Percentiles rank a stretch among this genome's conserved stretches.
These are phyloP conservation scores for Dolichoris vasculosae DNA, from an alignment of 1,140 invertebrate species.

Conservation along the genomic window DNA sequence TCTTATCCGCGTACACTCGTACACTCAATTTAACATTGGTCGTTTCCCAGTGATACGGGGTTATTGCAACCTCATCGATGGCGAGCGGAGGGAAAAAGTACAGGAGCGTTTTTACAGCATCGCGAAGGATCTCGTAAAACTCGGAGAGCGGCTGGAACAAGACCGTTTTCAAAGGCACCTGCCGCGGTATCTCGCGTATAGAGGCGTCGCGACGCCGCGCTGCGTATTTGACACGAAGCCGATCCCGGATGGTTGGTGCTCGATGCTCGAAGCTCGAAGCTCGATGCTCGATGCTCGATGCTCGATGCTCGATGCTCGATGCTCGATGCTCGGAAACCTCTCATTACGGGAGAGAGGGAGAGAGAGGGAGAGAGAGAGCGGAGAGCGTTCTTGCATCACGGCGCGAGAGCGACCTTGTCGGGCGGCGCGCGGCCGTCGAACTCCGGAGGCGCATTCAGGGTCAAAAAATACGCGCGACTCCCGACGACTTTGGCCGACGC, in stretches of 20 bases:
- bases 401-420: constrained; percentile 57
- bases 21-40: neutral
- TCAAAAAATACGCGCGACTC: constrained; percentile 58
- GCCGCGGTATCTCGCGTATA: no score
- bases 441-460: constrained; percentile 60
- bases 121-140: neutral
- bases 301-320: no score
- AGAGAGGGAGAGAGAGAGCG: constrained; percentile 9
- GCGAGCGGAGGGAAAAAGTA: neutral
- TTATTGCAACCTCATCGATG: neutral
- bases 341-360: constrained; percentile 14
- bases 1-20: neutral
- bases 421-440: constrained; percentile 59
- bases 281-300: no score
- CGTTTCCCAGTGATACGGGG: neutral
- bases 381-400: constrained; percentile 45
- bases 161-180: no score
- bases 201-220: no score
- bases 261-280: no score
- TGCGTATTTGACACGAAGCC: no score
- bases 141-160: neutral
- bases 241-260: no score
- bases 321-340: no score
- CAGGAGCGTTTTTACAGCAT: neutral
- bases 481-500: constrained; percentile 53